Conservation (phyloP, 37 sponge, comb jelly and placozoan species). For the Aplysina aerophoba region DNA sequence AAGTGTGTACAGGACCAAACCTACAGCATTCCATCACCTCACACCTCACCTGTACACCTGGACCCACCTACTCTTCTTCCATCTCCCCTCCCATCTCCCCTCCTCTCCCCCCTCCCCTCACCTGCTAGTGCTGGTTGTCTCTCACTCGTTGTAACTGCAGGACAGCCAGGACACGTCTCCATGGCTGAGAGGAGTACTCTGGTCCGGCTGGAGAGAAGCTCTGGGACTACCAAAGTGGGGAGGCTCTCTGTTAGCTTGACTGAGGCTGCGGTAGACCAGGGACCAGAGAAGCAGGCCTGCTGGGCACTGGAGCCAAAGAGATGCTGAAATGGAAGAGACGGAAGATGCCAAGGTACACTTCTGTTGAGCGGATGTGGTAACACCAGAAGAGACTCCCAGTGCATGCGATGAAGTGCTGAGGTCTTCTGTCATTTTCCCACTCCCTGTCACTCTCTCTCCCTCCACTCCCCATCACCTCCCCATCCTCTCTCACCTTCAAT, state of each 20-base stretch:
- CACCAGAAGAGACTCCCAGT: background rate
- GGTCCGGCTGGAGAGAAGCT: background rate
- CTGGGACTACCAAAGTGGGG: background rate
- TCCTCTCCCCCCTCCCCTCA: background rate
- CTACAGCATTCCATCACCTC: no score
- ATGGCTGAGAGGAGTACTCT: background rate
- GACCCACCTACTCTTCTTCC: background rate
- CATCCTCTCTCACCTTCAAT: slow-evolving; percentile 44
- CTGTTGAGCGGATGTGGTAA: background rate
- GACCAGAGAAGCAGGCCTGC: background rate
- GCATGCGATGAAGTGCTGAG: no score
- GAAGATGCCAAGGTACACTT: background rate
- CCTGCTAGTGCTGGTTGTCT: background rate
- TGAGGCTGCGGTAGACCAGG: background rate
- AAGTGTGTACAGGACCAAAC: no score
- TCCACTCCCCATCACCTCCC: slow-evolving; percentile 42
- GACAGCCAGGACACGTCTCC: background rate
- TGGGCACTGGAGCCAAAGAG: background rate
- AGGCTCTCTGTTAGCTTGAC: background rate
- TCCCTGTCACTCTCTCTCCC: slow-evolving; percentile 10
- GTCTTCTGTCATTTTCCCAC: background rate
- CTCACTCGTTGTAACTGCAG: background rate
- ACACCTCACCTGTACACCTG: background rate
- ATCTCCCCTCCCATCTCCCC: slow-evolving; percentile 11
- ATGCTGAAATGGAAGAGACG: background rate